phyloP scores from a whole-genome alignment of 2,888 invertebrate genomes.

The Apantesis nais region DNA sequence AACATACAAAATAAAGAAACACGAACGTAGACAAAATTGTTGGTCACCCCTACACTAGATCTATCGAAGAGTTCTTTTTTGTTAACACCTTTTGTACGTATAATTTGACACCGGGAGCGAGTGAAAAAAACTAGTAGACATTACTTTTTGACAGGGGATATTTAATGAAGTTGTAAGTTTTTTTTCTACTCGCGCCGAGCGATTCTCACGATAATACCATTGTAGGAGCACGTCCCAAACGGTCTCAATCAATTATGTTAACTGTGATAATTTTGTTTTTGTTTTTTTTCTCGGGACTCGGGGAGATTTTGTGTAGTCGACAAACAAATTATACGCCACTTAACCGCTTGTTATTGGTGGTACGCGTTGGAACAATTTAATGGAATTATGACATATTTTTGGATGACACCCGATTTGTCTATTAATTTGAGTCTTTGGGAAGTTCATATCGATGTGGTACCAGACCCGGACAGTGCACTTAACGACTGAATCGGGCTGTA shows the following conservation, averaged over 20 bases:
- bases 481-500: slow-evolving; percentile 33
- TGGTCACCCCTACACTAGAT: slow-evolving; percentile 65
- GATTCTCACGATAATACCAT: slow-evolving; percentile 77
- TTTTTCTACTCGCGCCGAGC: slow-evolving; percentile 57
- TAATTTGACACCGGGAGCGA: slow-evolving; percentile 84
- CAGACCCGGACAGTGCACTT: slow-evolving; percentile 30
- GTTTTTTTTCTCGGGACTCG: slow-evolving; percentile 50
- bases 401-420: slow-evolving; percentile 30
- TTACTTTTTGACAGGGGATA: slow-evolving; percentile 84
- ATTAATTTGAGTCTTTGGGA: slow-evolving; percentile 45
- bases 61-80: slow-evolving; percentile 73
- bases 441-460: slow-evolving; percentile 27
- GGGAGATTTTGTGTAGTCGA: slow-evolving; percentile 65
- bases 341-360: slow-evolving; percentile 73
- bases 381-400: slow-evolving; percentile 52
- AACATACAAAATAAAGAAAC: too few relatives aligned
- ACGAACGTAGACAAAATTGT: slow-evolving; percentile 66
- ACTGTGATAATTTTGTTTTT: slow-evolving; percentile 78
- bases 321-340: slow-evolving; percentile 78
- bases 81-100: slow-evolving; percentile 85
- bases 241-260: slow-evolving; percentile 83
- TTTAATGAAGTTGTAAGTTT: slow-evolving; percentile 83
- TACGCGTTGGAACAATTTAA: slow-evolving; percentile 48
- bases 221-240: slow-evolving; percentile 79
- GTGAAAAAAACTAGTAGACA: slow-evolving; percentile 81